phyloP scores from a whole-genome alignment of 2,113 vertebrate genomes.

The Uria lomvia region DNA sequence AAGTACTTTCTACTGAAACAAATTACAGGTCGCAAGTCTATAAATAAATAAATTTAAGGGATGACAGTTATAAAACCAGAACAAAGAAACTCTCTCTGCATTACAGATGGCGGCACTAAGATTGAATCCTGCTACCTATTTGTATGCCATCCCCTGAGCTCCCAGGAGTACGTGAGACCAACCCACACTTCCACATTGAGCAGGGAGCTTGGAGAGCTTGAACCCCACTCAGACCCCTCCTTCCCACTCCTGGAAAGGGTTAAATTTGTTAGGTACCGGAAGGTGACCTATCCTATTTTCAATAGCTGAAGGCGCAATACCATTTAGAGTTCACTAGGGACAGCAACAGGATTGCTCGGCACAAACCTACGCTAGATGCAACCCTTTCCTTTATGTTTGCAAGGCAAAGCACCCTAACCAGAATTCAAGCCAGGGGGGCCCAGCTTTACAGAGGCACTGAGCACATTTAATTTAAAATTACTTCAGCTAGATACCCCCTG shows the following conservation, averaged over 20 bases:
- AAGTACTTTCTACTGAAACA: not conserved
- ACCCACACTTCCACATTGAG: not conserved
- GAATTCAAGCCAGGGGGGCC: not conserved
- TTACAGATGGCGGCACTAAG: not conserved
- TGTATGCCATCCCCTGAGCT: not conserved
- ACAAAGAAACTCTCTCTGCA: not conserved
- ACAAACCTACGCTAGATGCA: not conserved
- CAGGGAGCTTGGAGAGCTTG: not conserved
- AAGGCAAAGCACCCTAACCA: not conserved
- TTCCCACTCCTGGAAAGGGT: not conserved
- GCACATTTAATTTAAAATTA: not conserved
- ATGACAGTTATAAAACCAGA: not conserved
- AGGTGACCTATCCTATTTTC: not conserved
- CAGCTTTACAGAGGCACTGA: not conserved
- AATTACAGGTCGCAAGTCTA: not conserved
- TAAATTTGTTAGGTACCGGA: not conserved
- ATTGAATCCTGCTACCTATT: not conserved
- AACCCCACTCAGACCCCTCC: fast-evolving
- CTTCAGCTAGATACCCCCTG: not conserved
- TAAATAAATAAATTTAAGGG: not conserved
- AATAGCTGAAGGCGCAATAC: not conserved
- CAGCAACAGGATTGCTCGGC: not conserved
- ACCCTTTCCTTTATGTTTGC: not conserved
- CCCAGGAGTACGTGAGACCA: not conserved
- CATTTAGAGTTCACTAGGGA: not conserved